Conservation (phyloP, 2,888 invertebrate genomes). For the Mesochorus sp. region DNA sequence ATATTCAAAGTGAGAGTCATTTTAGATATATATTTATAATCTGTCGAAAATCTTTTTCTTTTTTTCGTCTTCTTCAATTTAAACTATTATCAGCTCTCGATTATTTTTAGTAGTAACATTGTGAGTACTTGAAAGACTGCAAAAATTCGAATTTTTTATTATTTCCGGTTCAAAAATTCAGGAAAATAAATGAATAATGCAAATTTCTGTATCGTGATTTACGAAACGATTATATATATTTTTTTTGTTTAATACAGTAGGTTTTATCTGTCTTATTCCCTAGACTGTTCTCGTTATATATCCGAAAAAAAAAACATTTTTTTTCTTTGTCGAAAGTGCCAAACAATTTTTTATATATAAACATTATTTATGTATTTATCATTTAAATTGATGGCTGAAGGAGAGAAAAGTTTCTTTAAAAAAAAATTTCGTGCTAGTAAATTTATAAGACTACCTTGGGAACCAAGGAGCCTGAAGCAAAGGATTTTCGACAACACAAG, state of each 20-base stretch:
- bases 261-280: too few relatives aligned
- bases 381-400: background rate
- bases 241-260: too few relatives aligned
- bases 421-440: background rate
- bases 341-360: background rate
- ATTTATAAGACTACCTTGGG: background rate
- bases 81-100: constrained; percentile 19
- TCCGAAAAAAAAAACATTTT: too few relatives aligned
- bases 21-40: background rate
- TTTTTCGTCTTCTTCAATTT: background rate
- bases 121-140: too few relatives aligned
- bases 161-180: background rate
- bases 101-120: too few relatives aligned
- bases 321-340: background rate
- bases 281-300: background rate
- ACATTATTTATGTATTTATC: background rate
- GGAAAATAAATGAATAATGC: too few relatives aligned
- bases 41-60: background rate
- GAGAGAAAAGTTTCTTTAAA: background rate
- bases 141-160: background rate
- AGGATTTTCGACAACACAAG: constrained; percentile 3
- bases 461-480: background rate
- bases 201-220: too few relatives aligned
- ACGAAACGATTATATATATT: background rate
- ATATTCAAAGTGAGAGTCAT: background rate